These are phyloP conservation scores for Ischnura elegans DNA, from an alignment of 2,888 invertebrate species.

Conservation along the genomic window DNA sequence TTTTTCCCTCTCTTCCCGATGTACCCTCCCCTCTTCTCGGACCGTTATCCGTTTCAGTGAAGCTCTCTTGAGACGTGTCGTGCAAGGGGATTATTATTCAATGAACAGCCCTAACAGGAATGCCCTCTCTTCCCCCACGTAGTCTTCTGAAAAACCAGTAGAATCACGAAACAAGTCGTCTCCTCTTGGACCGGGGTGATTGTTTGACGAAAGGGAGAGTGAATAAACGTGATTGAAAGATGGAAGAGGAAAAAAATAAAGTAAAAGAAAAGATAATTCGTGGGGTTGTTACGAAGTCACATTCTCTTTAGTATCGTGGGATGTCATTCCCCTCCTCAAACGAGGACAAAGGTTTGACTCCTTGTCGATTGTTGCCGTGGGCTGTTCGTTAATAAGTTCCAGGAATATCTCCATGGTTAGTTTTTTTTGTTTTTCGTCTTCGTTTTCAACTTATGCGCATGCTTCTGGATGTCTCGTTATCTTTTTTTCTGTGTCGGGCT, in stretches of 20 bases:
- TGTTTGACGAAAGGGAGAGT: neutral
- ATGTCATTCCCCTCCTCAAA: neutral
- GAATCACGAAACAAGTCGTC: neutral
- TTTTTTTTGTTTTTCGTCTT: neutral
- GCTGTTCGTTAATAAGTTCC: neutral
- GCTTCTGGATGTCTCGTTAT: too few relatives aligned
- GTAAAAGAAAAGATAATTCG: neutral
- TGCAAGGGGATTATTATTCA: slow-evolving; percentile 9
- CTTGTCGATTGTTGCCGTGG: neutral
- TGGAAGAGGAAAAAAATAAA: neutral
- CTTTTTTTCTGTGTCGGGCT: too few relatives aligned
- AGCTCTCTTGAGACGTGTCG: neutral
- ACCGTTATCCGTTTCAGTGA: neutral
- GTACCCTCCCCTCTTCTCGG: neutral
- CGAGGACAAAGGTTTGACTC: neutral
- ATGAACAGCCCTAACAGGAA: neutral
- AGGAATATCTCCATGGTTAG: neutral
- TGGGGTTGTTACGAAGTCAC: neutral
- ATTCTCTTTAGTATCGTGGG: neutral
- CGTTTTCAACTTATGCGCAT: too few relatives aligned
- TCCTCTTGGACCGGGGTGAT: neutral
- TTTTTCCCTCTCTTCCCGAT: neutral
- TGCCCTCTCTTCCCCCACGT: neutral
- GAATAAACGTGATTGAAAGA: neutral
- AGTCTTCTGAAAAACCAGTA: neutral